Percentiles rank a stretch among this genome's conserved stretches.
phyloP scores from a whole-genome alignment of 2,113 vertebrate species.

The Rhizomys pruinosus region DNA sequence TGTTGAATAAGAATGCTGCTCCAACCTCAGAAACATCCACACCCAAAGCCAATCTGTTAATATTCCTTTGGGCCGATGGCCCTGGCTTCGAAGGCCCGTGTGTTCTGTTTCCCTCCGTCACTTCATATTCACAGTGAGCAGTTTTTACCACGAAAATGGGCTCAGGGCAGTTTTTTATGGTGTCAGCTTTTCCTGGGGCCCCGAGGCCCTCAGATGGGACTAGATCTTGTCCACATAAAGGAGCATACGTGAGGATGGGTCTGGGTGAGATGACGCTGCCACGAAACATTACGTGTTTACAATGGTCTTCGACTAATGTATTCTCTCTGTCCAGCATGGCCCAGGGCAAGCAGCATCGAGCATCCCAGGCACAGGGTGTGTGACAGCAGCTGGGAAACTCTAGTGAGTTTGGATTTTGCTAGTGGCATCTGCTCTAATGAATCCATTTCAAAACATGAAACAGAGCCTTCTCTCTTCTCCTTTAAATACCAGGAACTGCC shows the following conservation, averaged over 20 bases:
- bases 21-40: constrained; percentile 58
- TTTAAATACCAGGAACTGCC: not conserved
- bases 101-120: constrained; percentile 19
- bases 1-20: constrained; percentile 64
- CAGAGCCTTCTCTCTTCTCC: not conserved
- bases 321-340: not conserved
- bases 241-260: not conserved
- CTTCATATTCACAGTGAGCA: constrained; percentile 24
- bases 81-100: not conserved
- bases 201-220: not conserved
- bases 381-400: constrained; percentile 24
- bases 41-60: constrained; percentile 67
- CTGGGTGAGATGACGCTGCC: not conserved
- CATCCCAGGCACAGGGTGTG: not conserved
- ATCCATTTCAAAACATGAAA: constrained; percentile 45
- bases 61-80: constrained; percentile 53
- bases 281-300: not conserved
- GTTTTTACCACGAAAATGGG: not conserved
- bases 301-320: not conserved
- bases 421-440: constrained; percentile 56
- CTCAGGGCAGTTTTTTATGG: not conserved
- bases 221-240: constrained; percentile 44
- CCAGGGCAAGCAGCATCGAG: not conserved
- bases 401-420: constrained; percentile 58
- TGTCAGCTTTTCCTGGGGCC: constrained; percentile 18